Conservation (phyloP, 2,797 vertebrate species). For the Tapera naevia region DNA sequence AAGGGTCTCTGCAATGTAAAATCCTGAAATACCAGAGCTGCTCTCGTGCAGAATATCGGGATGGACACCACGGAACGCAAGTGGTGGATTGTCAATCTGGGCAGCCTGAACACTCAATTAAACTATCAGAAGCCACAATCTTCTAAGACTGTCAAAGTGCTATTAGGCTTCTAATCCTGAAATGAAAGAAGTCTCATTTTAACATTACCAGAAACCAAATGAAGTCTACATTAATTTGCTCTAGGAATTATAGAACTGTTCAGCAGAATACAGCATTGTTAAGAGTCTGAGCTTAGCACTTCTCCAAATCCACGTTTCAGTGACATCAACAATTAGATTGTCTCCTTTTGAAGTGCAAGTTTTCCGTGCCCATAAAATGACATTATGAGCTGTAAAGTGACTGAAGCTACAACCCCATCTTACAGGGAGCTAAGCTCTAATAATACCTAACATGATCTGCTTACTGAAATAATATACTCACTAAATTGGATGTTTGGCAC, state of each 20-base stretch:
- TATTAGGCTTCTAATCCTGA: background rate
- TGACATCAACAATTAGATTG: background rate
- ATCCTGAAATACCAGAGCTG: background rate
- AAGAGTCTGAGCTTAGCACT: background rate
- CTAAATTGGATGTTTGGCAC: background rate
- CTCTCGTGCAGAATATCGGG: background rate
- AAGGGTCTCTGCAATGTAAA: too few relatives aligned
- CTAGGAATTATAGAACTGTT: background rate
- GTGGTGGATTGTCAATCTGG: background rate
- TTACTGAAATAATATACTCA: background rate
- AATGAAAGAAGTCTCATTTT: background rate
- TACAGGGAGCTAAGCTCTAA: background rate
- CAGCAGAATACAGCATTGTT: background rate
- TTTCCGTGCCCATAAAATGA: background rate
- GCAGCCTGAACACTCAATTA: background rate
- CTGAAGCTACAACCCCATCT: background rate
- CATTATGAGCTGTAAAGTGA: background rate
- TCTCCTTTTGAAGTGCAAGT: slow-evolving; percentile 13
- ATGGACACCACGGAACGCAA: background rate
- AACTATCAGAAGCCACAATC: background rate
- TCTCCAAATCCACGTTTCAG: background rate
- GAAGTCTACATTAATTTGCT: background rate
- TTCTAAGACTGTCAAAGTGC: background rate
- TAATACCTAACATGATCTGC: background rate
- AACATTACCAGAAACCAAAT: background rate